Evolutionary conservation across 1,140 invertebrate species (phyloP).

Genomic region (Lordiphosa mommai): DNA sequence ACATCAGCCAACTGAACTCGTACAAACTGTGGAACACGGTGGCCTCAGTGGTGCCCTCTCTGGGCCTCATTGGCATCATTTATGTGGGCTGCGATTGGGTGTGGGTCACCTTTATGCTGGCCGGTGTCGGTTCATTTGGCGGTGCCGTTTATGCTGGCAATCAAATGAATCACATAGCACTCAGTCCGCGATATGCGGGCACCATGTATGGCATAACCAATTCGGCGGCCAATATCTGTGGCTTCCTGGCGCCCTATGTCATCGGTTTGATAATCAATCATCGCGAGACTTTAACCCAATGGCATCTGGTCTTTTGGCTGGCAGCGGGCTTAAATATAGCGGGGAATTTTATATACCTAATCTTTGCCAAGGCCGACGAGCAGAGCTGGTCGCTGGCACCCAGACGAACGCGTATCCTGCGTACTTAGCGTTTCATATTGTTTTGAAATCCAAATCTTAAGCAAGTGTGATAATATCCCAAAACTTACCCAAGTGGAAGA

Average conservation of each 20-base stretch:
- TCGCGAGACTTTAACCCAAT: slow-evolving; percentile 90
- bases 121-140: slow-evolving; percentile 85
- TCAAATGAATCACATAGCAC: slow-evolving; percentile 93
- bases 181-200: slow-evolving; percentile 92
- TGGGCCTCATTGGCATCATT: slow-evolving; percentile 87
- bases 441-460: not conserved
- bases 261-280: slow-evolving; percentile 87
- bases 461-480: too few relatives aligned
- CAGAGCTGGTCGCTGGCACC: slow-evolving; percentile 85
- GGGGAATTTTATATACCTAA: slow-evolving; percentile 88
- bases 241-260: slow-evolving; percentile 91
- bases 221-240: slow-evolving; percentile 91
- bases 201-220: slow-evolving; percentile 95
- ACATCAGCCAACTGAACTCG: slow-evolving; percentile 84
- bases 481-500: too few relatives aligned
- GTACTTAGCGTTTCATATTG: not conserved
- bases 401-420: not conserved
- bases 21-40: slow-evolving; percentile 89
- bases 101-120: slow-evolving; percentile 86
- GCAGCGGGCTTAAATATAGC: slow-evolving; percentile 89
- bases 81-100: slow-evolving; percentile 88
- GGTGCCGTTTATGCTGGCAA: slow-evolving; percentile 89
- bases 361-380: slow-evolving; percentile 91
- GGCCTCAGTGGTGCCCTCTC: slow-evolving; percentile 86
- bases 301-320: slow-evolving; percentile 93